These are phyloP conservation scores for Lemur catta DNA, from an alignment of 2,797 vertebrate species.

Conservation along the genomic window DNA sequence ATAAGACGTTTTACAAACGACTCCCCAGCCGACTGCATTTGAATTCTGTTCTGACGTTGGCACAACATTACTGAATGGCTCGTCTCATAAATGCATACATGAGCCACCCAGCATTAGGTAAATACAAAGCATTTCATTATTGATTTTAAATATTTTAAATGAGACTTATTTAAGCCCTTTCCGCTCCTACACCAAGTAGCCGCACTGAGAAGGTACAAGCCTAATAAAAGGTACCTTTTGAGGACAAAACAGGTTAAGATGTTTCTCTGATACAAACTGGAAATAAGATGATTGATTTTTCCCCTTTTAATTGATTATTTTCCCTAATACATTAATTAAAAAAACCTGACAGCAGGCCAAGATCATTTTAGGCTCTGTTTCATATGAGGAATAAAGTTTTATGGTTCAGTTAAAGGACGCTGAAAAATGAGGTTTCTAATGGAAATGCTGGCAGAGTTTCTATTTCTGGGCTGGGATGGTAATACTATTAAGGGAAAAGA, in stretches of 20 bases:
- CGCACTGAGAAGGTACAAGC: background rate
- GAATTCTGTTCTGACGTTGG: background rate
- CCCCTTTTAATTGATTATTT: conserved; percentile 50
- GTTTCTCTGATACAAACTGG: conserved; percentile 11
- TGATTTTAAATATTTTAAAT: conserved; percentile 44
- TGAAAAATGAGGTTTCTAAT: conserved; percentile 62
- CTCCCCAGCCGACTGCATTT: background rate
- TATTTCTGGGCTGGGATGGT: background rate
- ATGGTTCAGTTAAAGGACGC: conserved; percentile 48
- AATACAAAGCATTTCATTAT: background rate
- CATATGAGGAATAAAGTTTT: conserved; percentile 69
- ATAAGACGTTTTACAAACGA: background rate
- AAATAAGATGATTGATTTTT: conserved; percentile 48
- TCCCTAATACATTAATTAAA: conserved; percentile 7
- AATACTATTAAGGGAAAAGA: background rate
- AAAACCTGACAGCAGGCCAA: conserved; percentile 38
- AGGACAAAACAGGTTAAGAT: background rate
- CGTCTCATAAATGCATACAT: background rate
- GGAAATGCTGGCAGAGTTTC: conserved; percentile 64
- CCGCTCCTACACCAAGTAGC: background rate
- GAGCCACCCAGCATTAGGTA: background rate
- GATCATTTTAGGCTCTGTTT: conserved; percentile 72
- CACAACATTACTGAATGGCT: background rate
- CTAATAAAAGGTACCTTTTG: background rate
- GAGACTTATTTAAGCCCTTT: conserved; percentile 28